Evolutionary conservation across 2,888 invertebrate genomes (phyloP).

Genomic region (Brachynemurus nebulosus): DNA sequence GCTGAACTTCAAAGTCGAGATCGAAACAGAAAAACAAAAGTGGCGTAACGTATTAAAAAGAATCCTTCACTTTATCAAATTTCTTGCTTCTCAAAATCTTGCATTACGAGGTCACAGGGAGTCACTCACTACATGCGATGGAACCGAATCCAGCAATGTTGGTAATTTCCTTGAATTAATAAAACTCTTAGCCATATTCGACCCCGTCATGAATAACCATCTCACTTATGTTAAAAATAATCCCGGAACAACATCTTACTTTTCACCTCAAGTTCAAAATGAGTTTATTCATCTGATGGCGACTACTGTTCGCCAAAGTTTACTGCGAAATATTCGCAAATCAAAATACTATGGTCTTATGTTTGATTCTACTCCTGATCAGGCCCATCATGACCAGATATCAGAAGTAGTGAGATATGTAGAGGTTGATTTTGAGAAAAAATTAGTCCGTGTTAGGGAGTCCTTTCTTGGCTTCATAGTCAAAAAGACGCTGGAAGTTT

Average conservation of each 20-base stretch:
- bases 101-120: slow-evolving; percentile 9
- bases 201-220: slow-evolving; percentile 15
- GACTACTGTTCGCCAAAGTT: slow-evolving; percentile 13
- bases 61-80: slow-evolving; percentile 7
- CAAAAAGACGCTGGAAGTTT: background rate
- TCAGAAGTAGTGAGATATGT: slow-evolving; percentile 5
- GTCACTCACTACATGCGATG: too few species aligned
- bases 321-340: slow-evolving; percentile 17
- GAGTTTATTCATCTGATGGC: slow-evolving; percentile 17
- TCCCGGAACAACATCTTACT: slow-evolving; percentile 15
- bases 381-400: slow-evolving; percentile 8
- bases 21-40: slow-evolving; percentile 9
- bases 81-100: slow-evolving; percentile 9
- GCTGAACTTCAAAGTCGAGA: background rate
- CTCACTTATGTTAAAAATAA: slow-evolving; percentile 13
- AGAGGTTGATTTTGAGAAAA: background rate
- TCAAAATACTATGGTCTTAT: slow-evolving; percentile 18
- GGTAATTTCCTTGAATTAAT: slow-evolving; percentile 11
- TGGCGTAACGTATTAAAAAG: slow-evolving; percentile 10
- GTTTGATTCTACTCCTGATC: slow-evolving; percentile 18
- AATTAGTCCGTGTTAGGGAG: slow-evolving; percentile 1
- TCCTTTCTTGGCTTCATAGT: slow-evolving; percentile 6
- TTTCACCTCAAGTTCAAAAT: slow-evolving; percentile 19
- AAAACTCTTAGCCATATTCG: slow-evolving; percentile 4
- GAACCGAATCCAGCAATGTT: slow-evolving; percentile 7